Evolutionary conservation across 2,113 vertebrate genomes (phyloP), one percentile per base, ranked within the genome.

Genomic region (Gallinago paraguaiae): DNA sequence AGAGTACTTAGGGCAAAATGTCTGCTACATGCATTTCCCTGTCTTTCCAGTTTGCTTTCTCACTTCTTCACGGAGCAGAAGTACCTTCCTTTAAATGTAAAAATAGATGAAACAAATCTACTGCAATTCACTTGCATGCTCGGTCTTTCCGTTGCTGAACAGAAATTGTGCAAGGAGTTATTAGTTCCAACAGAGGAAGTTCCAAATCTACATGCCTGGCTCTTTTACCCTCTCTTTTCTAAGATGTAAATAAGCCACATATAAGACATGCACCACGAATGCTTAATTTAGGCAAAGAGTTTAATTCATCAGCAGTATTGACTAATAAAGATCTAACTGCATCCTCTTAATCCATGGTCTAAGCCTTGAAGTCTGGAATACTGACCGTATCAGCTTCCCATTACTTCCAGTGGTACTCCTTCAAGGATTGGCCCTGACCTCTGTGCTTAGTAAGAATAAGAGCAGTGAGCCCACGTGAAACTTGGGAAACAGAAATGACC

Each of bases 391-490:
- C 71, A 78, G 51, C 65, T 86, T 88, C 69, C 67, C 17, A 13
- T n/a, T 39, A 39, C 9, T 46, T 68, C 41, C 81, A 86, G 30
- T 7, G 23, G 25, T 19, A 53, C 25, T 63, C 16, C 50, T 51
- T 50, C 57, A 28, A 1, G 27, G 53, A 91, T 61, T 53, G 37
- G 59, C 60, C 33, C 68, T 27, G 54, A 31, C 13, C 30, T 64
- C 74, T 68, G 59, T 45, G 41, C 41, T 63, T 63, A 70, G 17
- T 27, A 89, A 61, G 54, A 90, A 6, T 46, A 82, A 87, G 19
- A 95, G 78, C 83, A 70, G 82, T 10, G 60, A 95, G 86, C 57
- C 50, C 61, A 84, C 56, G 61, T 70, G 87, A 90, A 95, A 86
- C 39, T 30, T 45, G 50, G 86, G 75, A 82, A 82, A 88, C 51